These are phyloP conservation scores for Paragorgia papillata DNA, from an alignment of 92 coral and sea anemone species.

Conservation along the genomic window DNA sequence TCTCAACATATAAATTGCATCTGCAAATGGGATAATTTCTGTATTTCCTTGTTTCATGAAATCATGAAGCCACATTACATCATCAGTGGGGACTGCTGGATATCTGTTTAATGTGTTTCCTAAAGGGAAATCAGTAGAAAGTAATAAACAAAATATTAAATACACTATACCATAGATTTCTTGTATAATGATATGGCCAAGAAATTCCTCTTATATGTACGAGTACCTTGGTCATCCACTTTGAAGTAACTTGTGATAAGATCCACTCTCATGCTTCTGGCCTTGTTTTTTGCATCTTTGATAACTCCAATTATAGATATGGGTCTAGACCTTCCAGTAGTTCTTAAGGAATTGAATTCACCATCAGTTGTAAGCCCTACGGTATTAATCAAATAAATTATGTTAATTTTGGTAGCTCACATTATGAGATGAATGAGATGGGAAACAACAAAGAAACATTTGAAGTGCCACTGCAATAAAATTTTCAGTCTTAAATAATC, in stretches of 20 bases:
- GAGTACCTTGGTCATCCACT: neutral
- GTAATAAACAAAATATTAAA: neutral
- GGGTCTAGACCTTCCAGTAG: conserved; percentile 50
- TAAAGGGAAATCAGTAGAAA: neutral
- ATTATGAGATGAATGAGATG: no score
- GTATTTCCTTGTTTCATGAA: conserved; percentile 5
- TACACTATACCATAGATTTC: no score
- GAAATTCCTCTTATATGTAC: neutral
- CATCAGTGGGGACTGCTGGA: conserved; percentile 56
- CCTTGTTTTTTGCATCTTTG: conserved; percentile 45
- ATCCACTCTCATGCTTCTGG: conserved; percentile 1
- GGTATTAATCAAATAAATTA: conserved; percentile 41
- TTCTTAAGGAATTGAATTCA: no score
- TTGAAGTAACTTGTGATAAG: neutral
- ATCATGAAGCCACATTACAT: conserved; percentile 46
- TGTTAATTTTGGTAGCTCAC: neutral
- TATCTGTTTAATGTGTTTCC: conserved; percentile 47
- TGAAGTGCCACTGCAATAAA: no score
- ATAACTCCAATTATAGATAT: conserved; percentile 49
- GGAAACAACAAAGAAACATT: no score
- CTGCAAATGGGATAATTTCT: conserved; percentile 10
- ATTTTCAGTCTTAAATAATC: no score
- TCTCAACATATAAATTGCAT: conserved; percentile 19
- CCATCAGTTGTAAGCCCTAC: no score
- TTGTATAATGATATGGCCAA: no score